Conservation (phyloP, 2,113 vertebrate species). For the Amblyornis subalaris region DNA sequence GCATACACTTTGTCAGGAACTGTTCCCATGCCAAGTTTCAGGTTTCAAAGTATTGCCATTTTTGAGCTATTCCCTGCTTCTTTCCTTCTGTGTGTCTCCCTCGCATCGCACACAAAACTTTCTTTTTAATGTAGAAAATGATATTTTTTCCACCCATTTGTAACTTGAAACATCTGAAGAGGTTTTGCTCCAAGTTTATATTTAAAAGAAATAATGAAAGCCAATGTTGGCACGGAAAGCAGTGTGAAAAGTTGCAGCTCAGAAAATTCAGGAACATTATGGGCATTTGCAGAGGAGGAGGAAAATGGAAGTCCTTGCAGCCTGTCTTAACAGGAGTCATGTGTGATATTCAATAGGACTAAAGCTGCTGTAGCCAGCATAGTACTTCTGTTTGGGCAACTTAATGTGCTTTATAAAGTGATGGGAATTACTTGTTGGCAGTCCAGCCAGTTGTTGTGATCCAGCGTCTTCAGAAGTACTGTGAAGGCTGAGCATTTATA, state of each 20-base stretch:
- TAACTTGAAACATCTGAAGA: slow-evolving; percentile 57
- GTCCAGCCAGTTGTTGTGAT: background rate
- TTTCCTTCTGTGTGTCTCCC: slow-evolving; percentile 40
- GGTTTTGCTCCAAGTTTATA: slow-evolving; percentile 55
- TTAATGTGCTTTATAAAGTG: background rate
- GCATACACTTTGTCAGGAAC: slow-evolving; percentile 42
- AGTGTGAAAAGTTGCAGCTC: slow-evolving; percentile 46
- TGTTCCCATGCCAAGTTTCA: slow-evolving; percentile 28
- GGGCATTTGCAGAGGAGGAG: slow-evolving; percentile 11
- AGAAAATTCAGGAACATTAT: slow-evolving; percentile 31
- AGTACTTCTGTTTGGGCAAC: background rate
- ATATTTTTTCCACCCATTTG: slow-evolving; percentile 30
- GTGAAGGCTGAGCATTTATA: background rate
- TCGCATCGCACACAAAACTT: slow-evolving; percentile 22
- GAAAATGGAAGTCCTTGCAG: slow-evolving; percentile 39
- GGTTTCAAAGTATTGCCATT: slow-evolving; percentile 46
- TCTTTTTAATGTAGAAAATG: slow-evolving; percentile 34
- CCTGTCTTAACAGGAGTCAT: background rate
- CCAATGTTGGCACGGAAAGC: slow-evolving; percentile 46
- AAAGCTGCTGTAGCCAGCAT: background rate
- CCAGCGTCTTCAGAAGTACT: background rate
- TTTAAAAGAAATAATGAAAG: slow-evolving; percentile 58
- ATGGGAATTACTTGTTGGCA: background rate
- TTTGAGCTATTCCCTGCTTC: slow-evolving; percentile 20
- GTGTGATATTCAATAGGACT: background rate